Base-by-base conservation (phyloP, 2,797 vertebrate genomes). In the Capromys pilorides region DNA sequence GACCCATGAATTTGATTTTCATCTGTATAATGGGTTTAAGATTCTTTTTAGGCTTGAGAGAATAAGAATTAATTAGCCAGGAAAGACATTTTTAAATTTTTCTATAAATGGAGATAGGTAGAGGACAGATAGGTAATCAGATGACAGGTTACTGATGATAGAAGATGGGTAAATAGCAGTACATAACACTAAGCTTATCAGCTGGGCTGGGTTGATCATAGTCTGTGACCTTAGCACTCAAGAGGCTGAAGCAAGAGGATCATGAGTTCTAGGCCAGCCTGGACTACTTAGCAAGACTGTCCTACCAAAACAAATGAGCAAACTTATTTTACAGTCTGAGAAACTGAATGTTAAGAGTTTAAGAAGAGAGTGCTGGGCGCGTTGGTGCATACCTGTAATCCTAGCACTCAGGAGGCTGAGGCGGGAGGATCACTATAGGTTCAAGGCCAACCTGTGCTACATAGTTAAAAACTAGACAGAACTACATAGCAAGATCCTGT, bases 331-430 rank as follows among this genome's bases (percentile, higher is more conserved):
- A 24, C 69, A 71, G 39, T 24, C 36, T 87, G 22, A 92, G 45
- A 91, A 95, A 87, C 21, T 87, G 62, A 86, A 87, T 39, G 3
- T 31, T 67, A 80, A 84, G 64, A 88, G 10, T 88, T 88, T 77
- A 89, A 67, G 66, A 61, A 87, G 86, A 90, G 36, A 22, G 12
- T 26, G 12, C 14, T 16, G 33, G 31, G 64, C 5, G 5, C 33
- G 14, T 33, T 67, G 31, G 64, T 16, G 31, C 33, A 67, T 33
- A 33, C 5, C 33, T 67, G 3, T 33, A 66, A 66, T 66, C 5
- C 64, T 28, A 31, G 28, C 64, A 33, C 64, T 66, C 1, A 31
- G 62, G 31, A 14, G 28, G 12, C 64, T 33, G 64, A 66, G 10
- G 64, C 64, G 13, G 28, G 13, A 33, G 64, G 28, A 33, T 33